A percentile compares a stretch with the other conserved stretches of the same genome.
Conservation (phyloP, 1,140 invertebrate genomes). For the Solenopsis fugax region DNA sequence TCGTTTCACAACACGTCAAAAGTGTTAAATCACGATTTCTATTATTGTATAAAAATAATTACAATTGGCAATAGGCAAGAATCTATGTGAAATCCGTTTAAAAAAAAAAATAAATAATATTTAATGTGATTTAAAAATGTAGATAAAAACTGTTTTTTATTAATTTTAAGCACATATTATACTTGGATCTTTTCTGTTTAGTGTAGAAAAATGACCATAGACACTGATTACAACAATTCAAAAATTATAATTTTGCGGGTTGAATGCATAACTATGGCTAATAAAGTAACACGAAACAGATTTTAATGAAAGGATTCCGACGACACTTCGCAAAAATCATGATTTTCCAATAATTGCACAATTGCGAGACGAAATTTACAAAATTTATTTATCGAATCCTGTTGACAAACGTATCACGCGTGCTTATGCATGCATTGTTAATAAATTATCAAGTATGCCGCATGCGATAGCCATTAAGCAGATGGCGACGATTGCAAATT, state of each 20-base stretch:
- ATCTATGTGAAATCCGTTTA: too few species aligned
- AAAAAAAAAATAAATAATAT: too few species aligned
- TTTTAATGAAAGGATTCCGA: not conserved
- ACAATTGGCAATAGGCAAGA: not conserved
- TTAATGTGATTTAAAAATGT: too few species aligned
- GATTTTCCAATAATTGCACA: conserved; percentile 11
- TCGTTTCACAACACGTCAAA: not conserved
- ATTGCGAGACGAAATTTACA: conserved; percentile 4
- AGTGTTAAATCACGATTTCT: not conserved
- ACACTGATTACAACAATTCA: too few species aligned
- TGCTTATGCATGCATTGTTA: conserved; percentile 41
- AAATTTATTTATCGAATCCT: conserved; percentile 12
- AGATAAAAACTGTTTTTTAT: too few species aligned
- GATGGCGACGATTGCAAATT: conserved; percentile 68
- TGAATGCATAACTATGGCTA: too few species aligned
- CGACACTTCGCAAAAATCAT: conserved; percentile 8
- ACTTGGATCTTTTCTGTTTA: too few species aligned
- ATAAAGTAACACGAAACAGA: not conserved
- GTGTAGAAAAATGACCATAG: too few species aligned
- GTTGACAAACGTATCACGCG: conserved; percentile 7
- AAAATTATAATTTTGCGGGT: too few species aligned
- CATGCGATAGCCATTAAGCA: conserved; percentile 44
- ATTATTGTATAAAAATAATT: not conserved
- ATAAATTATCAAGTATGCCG: conserved; percentile 56
- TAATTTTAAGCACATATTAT: too few species aligned